A percentile compares a stretch with the other conserved stretches of the same genome.
Evolutionary conservation across 2,797 vertebrate genomes (phyloP).

Genomic region (Tadarida brasiliensis): DNA sequence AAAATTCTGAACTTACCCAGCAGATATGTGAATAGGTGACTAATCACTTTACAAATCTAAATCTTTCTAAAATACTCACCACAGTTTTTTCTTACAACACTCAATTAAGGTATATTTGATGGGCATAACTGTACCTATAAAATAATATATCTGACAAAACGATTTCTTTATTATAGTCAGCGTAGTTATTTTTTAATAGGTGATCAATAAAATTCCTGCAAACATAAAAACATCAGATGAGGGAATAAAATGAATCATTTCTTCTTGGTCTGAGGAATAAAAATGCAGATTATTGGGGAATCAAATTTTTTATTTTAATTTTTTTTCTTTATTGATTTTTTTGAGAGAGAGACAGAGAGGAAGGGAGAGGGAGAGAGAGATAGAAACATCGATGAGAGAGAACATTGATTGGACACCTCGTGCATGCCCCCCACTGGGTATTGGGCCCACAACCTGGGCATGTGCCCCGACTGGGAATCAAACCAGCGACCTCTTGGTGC

Average conservation of each 20-base stretch:
- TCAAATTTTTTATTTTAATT: not conserved
- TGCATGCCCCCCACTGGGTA: too few species aligned
- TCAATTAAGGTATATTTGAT: not conserved
- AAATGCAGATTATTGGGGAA: not conserved
- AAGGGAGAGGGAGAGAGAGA: too few species aligned
- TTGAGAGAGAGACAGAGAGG: too few species aligned
- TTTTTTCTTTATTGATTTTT: too few species aligned
- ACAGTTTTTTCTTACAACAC: conserved; percentile 3
- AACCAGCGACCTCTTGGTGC: too few species aligned
- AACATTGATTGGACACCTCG: too few species aligned
- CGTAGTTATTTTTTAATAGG: not conserved
- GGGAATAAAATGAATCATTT: not conserved
- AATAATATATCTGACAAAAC: not conserved
- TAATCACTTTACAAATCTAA: conserved; percentile 11
- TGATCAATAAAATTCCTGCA: conserved; percentile 38
- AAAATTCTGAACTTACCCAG: conserved; percentile 36
- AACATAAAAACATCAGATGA: conserved; percentile 34
- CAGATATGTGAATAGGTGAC: not conserved
- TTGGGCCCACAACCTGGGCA: too few species aligned
- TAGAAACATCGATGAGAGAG: too few species aligned
- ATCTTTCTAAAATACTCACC: conserved; percentile 13
- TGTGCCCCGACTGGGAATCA: too few species aligned
- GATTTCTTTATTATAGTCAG: conserved; percentile 17
- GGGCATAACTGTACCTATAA: not conserved
- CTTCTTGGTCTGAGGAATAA: not conserved